Evolutionary conservation across 2,113 vertebrate species (phyloP).

Genomic region (human): DNA sequence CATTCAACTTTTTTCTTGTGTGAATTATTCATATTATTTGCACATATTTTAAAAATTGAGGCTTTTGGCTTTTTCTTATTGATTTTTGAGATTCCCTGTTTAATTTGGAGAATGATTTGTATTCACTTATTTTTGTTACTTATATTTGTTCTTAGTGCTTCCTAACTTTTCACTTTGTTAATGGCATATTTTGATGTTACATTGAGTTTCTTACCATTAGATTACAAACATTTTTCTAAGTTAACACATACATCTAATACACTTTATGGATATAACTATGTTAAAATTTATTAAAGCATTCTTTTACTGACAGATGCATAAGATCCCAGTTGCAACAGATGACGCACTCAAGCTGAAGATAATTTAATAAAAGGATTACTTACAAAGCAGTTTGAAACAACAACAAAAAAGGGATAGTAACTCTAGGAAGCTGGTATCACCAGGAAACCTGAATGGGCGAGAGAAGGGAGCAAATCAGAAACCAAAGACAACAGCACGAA

Average conservation of each 20-base stretch:
- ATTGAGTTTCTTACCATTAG: neutral
- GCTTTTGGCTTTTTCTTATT: neutral
- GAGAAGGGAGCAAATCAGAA: neutral
- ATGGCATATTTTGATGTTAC: neutral
- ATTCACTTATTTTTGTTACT: neutral
- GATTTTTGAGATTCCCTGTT: neutral
- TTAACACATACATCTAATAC: neutral
- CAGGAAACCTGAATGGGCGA: neutral
- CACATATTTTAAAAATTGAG: neutral
- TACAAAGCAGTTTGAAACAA: neutral
- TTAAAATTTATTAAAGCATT: constrained; percentile 2
- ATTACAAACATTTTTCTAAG: neutral
- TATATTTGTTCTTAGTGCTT: neutral
- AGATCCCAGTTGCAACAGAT: neutral
- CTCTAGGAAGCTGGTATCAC: neutral
- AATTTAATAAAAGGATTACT: neutral
- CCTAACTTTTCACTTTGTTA: neutral
- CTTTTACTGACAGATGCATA: neutral
- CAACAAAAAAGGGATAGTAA: neutral
- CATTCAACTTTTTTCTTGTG: neutral
- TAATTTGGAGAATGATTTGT: neutral
- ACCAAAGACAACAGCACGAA: neutral
- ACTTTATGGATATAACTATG: neutral
- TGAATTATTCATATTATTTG: neutral
- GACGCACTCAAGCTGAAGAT: neutral